Conservation (phyloP, 2,888 invertebrate genomes). For the Lasioglossum morio region DNA sequence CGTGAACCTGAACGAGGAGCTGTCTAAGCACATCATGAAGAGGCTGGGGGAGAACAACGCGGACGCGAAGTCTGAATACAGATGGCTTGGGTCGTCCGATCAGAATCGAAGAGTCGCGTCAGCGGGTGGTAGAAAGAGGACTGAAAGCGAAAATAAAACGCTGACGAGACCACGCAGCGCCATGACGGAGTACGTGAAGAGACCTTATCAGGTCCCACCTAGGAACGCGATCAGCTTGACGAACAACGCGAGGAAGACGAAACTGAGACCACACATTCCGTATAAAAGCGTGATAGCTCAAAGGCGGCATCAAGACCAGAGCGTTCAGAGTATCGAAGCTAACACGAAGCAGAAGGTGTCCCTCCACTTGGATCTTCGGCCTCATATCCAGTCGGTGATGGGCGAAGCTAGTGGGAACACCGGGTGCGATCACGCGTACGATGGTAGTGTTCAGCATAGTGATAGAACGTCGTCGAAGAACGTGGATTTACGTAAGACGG, state of each 20-base stretch:
- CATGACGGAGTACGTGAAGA: conserved; percentile 60
- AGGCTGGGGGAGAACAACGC: conserved; percentile 70
- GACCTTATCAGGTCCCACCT: conserved; percentile 58
- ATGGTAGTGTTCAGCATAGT: conserved; percentile 2
- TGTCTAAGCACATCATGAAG: conserved; percentile 83
- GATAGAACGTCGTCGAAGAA: conserved; percentile 34
- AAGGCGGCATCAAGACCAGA: conserved; percentile 20
- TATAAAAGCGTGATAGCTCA: not conserved
- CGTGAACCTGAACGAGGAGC: conserved; percentile 85
- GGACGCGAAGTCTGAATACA: conserved; percentile 73
- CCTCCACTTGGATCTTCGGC: conserved; percentile 78
- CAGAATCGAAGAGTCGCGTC: conserved; percentile 72
- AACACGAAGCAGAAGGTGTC: conserved; percentile 63
- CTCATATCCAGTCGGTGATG: conserved; percentile 69
- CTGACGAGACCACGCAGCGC: conserved; percentile 69
- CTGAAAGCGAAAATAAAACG: conserved; percentile 42
- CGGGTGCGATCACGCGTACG: conserved; percentile 16
- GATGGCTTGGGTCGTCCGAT: conserved; percentile 75
- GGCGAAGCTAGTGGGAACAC: conserved; percentile 5
- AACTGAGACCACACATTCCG: conserved; percentile 38
- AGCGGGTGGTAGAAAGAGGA: conserved; percentile 53
- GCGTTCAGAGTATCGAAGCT: not conserved
- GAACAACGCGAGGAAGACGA: conserved; percentile 57
- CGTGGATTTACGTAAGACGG: conserved; percentile 76
- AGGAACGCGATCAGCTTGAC: conserved; percentile 53